Evolutionary conservation across 2,113 vertebrate genomes (phyloP), one percentile per base, ranked within the genome.

Genomic region (Malurus alboscapulatus): DNA sequence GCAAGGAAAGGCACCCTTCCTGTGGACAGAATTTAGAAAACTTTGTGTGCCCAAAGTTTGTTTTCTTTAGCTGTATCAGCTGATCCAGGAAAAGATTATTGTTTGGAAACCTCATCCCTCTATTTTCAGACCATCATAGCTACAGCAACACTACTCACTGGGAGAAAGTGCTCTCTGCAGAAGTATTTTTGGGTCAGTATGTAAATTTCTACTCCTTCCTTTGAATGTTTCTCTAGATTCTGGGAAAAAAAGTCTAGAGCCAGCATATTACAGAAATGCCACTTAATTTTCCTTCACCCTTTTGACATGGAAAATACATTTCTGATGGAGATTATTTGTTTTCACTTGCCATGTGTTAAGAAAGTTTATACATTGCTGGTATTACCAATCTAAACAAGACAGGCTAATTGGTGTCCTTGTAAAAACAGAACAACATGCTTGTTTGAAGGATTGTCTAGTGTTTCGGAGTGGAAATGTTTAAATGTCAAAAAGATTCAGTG

Each of bases 361-460:
- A 88, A 95, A 68, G 86, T 97, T 96, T 97, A 97, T 94, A 95
- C 81, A 65, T 90, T 73, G 90, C 78, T 63, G 88, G 92, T 66
- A 97, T 97, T 95, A 96, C 93, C 92, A 96, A 96, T 96, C 86
- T 91, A 97, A 97, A 97, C 97, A 97, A 96, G 81, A 95, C 44
- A 91, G 93, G 90, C 91, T 96, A 97, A 96, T 96, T 95, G 91
- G 89, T 80, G 86, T 95, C 84, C 94, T 88, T 97, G 86, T 96
- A 48, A 96, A 96, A 97, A 97, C 94, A 97, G 92, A 95, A 96
- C 95, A 97, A 96, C 93, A 97, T 53, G 62, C 36, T 96, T 96
- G 93, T 96, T 97, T 97, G 93, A 97, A 96, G 92, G 92, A 63
- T 93, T 97, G 97, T 97, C 95, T 77, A 95, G 51, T 81, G 86